Base-by-base conservation (phyloP, 2,888 invertebrate species). In the Pollenia labialis region DNA sequence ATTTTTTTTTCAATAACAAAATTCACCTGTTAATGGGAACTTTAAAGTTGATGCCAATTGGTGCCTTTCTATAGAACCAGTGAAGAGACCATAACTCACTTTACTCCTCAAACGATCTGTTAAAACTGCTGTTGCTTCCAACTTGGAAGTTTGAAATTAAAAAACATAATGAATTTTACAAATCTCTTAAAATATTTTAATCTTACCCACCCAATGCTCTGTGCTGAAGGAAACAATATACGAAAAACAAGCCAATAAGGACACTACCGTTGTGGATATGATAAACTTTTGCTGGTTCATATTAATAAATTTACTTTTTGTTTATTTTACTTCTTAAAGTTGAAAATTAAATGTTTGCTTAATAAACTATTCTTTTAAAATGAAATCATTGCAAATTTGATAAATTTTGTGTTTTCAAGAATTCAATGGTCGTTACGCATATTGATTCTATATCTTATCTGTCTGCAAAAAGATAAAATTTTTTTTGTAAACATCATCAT, bases 21-120 rank as follows among this genome's bases (percentile, higher is more conserved):
- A 40, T 90, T 92, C 90, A 93, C 93, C 91, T 87, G 89, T 89
- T 72, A 93, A 77, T 83, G 91, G 89, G 85, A 89, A 92, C 40
- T 86, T 87, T 3, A 77, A 40, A 16, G 87, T 60, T 2, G 88
- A 81, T 12, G 90, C 88, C 40, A 91, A 79, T 8, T 89, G 85
- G 64, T 89, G 88, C 16, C 89, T 87, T 8, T 74, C 85, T 7
- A 90, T 60, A 0, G 81, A 85, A 23, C 91, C 91, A 9, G 79
- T 64, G 72, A 90, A 90, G 4, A 91, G 52, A 3, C 91, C 91
- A 88, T 91, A 91, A 71, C 88, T 88, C 1, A 90, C 87, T 42
- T 84, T 81, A 72, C 88, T 89, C 18, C 88, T 81, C 8, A 88
- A 72, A 18, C 85, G 77, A 32, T 88, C 88, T 11, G 85, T 81